Evolutionary conservation across 1,140 invertebrate species (phyloP), one percentile per base, ranked within the genome.

Genomic region (Lordiphosa collinella): DNA sequence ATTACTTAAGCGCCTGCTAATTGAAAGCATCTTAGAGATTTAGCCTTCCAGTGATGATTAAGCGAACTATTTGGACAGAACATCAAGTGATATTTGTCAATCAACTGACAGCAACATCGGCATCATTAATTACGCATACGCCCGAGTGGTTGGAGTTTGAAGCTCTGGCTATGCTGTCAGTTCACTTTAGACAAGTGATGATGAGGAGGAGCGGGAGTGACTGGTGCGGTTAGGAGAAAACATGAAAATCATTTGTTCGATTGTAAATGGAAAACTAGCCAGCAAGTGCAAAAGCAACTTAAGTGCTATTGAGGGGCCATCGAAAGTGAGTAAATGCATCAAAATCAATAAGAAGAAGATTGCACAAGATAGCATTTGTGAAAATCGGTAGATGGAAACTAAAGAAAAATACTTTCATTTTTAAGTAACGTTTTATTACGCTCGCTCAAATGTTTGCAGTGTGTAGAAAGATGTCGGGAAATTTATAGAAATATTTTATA

Each of bases 21-120:
- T 80, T 80, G 66, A 80, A 80, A 82, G 74, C 66, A 54, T 76
- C 76, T 70, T 56, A 51, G 66, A 66, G 76, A 75, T 70, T 82
- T 75, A 43, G 55, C 52, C 70, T 9, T 35, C 10, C 14, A 60
- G 50, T 56, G 47, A 58, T 79, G 76, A 79, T 79, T 69, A 80
- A 79, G 70, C 75, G 66, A 50, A 14, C 31, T 56, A 14, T 16
- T 14, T 10, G 44, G n/a, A 34, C 25, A 11, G 16, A 11, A 37
- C 59, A 59, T 82, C 65, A 53, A 47, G 46, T 47, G 61, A 66
- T 82, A 67, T 67, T 63, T 82, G 75, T 76, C 75, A 70, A 71
- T 57, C 66, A 68, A 57, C 66, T 63, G 76, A 82, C 71, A 82
- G 63, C 62, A 48, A 50, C 75, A 61, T 57, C 25, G 13, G 31